Base-by-base conservation (phyloP, 2,888 invertebrate genomes). In the Nebria salina region DNA sequence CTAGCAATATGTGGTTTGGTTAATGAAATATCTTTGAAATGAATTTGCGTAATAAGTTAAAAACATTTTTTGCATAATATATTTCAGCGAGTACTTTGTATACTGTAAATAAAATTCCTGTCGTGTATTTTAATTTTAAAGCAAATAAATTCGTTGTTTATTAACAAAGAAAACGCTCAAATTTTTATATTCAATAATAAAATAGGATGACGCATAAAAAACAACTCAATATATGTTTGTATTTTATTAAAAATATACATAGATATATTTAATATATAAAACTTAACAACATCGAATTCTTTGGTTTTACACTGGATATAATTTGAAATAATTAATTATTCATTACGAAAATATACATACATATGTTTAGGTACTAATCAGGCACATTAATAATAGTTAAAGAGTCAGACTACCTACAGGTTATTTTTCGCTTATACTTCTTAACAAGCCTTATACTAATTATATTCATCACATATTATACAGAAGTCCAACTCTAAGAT, bases 201-300 rank as follows among this genome's bases (percentile, higher is more conserved):
- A 20, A 20, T 20, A 20, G 20, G 20, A 20, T 20, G 20, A 20
- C 13, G 2, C 8, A 68, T 68, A 68, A 25, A 68, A 68, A 25
- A 2, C 25, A 68, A 25, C 8, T 68, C 6, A 8, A 68, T 68
- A n/a, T 68, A 13, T 68, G 13, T 68, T n/a, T 68, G 13, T 6
- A 68, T 68, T 25, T 68, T 11, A 25, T 25, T 68, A 68, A 25
- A 68, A 25, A 68, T 68, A 68, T 68, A 68, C 25, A 68, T 68
- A 68, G 15, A 68, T 68, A 68, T 68, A 68, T 68, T 11, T 68
- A n/a, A 68, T 68, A 68, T 68, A 68, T 68, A n/a, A 11, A 66
- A 66, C 25, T n/a, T 66, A 25, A 11, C 7, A 66, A 15, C 25
- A 66, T 54, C 8, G 54, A 54, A 54, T 54, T 54, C 54, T 54